phyloP scores from a whole-genome alignment of 2,888 invertebrate genomes.

The Sialis fuliginosa region DNA sequence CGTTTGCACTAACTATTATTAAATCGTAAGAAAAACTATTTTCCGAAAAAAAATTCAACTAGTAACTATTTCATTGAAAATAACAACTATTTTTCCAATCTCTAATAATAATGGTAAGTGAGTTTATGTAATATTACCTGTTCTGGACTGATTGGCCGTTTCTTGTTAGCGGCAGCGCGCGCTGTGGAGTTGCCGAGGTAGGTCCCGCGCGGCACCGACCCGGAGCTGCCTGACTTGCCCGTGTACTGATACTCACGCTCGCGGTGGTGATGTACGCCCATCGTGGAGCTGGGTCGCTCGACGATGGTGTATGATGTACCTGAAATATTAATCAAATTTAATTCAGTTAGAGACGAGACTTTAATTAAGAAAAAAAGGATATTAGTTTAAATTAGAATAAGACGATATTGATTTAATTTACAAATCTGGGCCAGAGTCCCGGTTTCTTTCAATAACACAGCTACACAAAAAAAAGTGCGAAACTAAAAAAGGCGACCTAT shows the following conservation, averaged over 20 bases:
- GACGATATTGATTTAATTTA: not conserved
- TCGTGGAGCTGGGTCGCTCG: conserved; percentile 55
- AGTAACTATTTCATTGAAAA: too few relatives aligned
- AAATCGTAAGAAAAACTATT: too few relatives aligned
- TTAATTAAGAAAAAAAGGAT: too few relatives aligned
- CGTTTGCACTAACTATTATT: too few relatives aligned
- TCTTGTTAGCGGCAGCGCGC: conserved; percentile 30
- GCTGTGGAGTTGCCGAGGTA: conserved; percentile 34
- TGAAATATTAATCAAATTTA: not conserved
- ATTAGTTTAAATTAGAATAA: not conserved
- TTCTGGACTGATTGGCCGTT: conserved; percentile 70
- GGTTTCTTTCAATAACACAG: too few relatives aligned
- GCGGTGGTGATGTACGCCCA: conserved; percentile 35
- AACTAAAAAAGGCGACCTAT: too few relatives aligned
- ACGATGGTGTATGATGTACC: conserved; percentile 80
- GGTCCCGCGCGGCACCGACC: conserved; percentile 31
- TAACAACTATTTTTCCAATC: too few relatives aligned
- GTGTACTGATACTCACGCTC: conserved; percentile 14
- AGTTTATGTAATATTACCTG: conserved; percentile 32
- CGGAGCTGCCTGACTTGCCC: conserved; percentile 20
- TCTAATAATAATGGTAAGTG: too few relatives aligned
- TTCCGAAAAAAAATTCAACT: too few relatives aligned
- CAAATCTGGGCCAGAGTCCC: too few relatives aligned
- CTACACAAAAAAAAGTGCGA: too few relatives aligned
- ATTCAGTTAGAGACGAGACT: too few relatives aligned